Evolutionary conservation across 2,113 vertebrate species (phyloP), one percentile per base, ranked within the genome.

Genomic region (Ancistrus triradiatus): DNA sequence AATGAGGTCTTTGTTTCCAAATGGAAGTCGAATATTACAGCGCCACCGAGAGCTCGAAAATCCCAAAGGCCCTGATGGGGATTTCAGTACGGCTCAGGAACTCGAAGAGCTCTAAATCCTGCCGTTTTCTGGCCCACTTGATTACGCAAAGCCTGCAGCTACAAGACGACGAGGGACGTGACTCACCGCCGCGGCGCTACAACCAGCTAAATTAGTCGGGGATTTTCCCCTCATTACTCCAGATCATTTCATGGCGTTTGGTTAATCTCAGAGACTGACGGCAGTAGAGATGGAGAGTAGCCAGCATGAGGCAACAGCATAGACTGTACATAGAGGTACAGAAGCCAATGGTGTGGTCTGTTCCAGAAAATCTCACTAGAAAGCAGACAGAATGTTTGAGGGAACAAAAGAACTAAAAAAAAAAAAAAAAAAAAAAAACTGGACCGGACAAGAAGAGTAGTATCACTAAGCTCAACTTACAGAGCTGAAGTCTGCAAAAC

Each of bases 401-500:
- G 75, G 78, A 59, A 67, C n/a, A 48, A 56, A 80, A 66, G 38
- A 50, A 75, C 76, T 25, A 59, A 67, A 46, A 35, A 46, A 78
- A 70, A 33, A 37, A 55, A 52, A 50, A 63, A 70, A 81, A 63
- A 70, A 82, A 56, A 70, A 84, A 71, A 46, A 74, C 64, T 76
- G 77, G 79, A 77, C 73, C 82, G 77, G 76, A 83, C 73, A 77
- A 69, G 78, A 80, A 80, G 68, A 87, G 80, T 49, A 83, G 82
- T 82, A 85, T 89, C 81, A 82, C 88, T 81, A 82, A 85, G 86
- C 88, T 92, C 90, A 93, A 93, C 92, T 93, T 92, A 95, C 92
- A 93, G 91, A 94, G 84, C 88, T 88, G 88, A 93, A 91, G 91
- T 91, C 90, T 89, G 91, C 89, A 90, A 91, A 94, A 85, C 88